A percentile compares a stretch with the other conserved stretches of the same genome.
Conservation (phyloP, 2,888 invertebrate genomes). For the Idaea straminata region DNA sequence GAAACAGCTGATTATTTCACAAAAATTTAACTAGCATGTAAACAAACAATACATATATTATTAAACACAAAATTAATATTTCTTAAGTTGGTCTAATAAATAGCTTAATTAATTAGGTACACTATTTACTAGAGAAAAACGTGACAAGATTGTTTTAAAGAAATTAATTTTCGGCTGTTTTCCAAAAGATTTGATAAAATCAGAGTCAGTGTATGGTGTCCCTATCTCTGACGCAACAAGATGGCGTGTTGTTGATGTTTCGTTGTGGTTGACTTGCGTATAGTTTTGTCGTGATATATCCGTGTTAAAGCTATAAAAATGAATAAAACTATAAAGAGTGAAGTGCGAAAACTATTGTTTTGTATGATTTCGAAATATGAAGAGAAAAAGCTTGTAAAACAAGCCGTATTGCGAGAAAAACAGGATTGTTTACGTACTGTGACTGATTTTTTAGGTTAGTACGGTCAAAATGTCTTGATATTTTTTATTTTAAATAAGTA, state of each 20-base stretch:
- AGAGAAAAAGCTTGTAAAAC: conserved; percentile 8
- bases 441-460: conserved; percentile 10
- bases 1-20: too few species aligned
- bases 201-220: conserved; percentile 9
- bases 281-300: conserved; percentile 11
- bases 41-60: too few species aligned
- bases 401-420: conserved; percentile 9
- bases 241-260: conserved; percentile 11
- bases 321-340: conserved; percentile 10
- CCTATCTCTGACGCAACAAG: conserved; percentile 10
- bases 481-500: too few species aligned
- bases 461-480: background rate
- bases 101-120: conserved; percentile 7
- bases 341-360: conserved; percentile 10
- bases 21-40: too few species aligned
- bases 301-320: conserved; percentile 10
- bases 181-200: conserved; percentile 9
- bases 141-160: conserved; percentile 4
- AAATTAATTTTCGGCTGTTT: conserved; percentile 4
- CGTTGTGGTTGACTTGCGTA: conserved; percentile 11
- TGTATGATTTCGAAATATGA: conserved; percentile 12
- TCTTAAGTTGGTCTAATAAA: conserved; percentile 8
- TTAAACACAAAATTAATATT: too few species aligned
- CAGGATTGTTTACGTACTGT: conserved; percentile 5
- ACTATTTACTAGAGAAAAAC: conserved; percentile 7